Evolutionary conservation across 2,113 vertebrate species (phyloP), one percentile per base, ranked within the genome.

Genomic region (Tragelaphus scriptus): DNA sequence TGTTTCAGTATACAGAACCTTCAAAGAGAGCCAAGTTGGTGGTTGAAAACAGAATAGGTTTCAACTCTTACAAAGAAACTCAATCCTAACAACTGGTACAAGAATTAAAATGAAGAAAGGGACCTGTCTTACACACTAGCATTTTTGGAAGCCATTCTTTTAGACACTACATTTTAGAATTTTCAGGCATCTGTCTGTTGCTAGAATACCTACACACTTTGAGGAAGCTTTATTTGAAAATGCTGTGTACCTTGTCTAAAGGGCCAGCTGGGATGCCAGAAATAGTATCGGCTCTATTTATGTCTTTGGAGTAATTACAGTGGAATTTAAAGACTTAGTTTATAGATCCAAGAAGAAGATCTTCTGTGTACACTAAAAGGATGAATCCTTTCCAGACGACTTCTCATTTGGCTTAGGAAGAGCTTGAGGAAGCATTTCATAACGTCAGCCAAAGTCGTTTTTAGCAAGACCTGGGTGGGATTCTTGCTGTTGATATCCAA

Each of bases 371-470:
- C 98, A 98, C 98, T 99, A 98, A 98, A 98, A 98, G 96, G 97
- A 99, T 98, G 98, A 99, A 99, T 99, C 98, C 98, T 99, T 99
- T 99, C 99, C 99, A 99, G 99, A 98, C 98, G 92, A 98, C 98
- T 98, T 99, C 98, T 99, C 98, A 98, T 98, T 99, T 99, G 98
- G 98, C 98, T 99, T 95, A 98, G 98, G 97, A 98, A 98, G 98
- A 98, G 98, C 97, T 98, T 98, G 98, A 98, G 98, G 98, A 99
- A 99, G 98, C 98, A 98, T 99, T 98, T 99, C 97, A 88, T 98
- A 98, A 97, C 97, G 94, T 98, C 98, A 98, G 99, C 99, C 98
- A 98, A 98, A 98, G 98, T 98, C 98, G 95, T 99, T 99, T 99
- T 98, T 98, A 99, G 98, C 98, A 98, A 99, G 98, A 98, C 98